Evolutionary conservation across 1,140 invertebrate species (phyloP), one percentile per base, ranked within the genome.

Genomic region (Idris sp.): DNA sequence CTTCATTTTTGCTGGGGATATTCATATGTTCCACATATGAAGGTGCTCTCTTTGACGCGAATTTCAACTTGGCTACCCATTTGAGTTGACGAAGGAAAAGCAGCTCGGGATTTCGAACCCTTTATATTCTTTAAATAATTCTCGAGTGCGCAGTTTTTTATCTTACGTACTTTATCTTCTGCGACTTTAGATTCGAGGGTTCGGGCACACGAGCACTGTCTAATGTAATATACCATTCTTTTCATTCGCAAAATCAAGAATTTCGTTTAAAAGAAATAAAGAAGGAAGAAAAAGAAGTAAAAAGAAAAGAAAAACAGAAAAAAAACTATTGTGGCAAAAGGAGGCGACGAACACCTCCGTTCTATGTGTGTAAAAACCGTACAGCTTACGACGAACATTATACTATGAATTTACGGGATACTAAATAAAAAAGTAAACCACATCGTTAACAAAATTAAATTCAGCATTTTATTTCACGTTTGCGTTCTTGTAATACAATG

Each of bases 381-480:
- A 84, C 83, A 84, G 85, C 86, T 88, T 86, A 87, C 76, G 80
- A 87, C 85, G 81, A 87, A 85, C 84, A 86, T 86, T 86, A 86
- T 87, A 86, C 80, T 85, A 86, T 85, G 80, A 87, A 84, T 80
- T 86, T 87, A 87, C 83, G 85, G 84, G 79, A 87, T 86, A 87
- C 81, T 84, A 85, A 86, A 88, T 86, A 86, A 88, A n/a, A n/a
- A 88, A 86, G 79, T 87, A 86, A 88, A 84, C 82, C 84, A 86
- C 84, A 86, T 79, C 83, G 85, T 87, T 88, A 73, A 73, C 33
- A 64, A 77, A 67, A 65, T 62, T 61, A 61, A 69, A 59, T 30
- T 28, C 59, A 54, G 41, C 28, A 61, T 68, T 64, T 72, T 46
- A 22, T 74, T 68, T 68, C 64, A 65, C 65, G 25, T 59, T 68